Evolutionary conservation across 2,113 vertebrate species (phyloP), one percentile per base, ranked within the genome.

Genomic region (Xenus cinereus): DNA sequence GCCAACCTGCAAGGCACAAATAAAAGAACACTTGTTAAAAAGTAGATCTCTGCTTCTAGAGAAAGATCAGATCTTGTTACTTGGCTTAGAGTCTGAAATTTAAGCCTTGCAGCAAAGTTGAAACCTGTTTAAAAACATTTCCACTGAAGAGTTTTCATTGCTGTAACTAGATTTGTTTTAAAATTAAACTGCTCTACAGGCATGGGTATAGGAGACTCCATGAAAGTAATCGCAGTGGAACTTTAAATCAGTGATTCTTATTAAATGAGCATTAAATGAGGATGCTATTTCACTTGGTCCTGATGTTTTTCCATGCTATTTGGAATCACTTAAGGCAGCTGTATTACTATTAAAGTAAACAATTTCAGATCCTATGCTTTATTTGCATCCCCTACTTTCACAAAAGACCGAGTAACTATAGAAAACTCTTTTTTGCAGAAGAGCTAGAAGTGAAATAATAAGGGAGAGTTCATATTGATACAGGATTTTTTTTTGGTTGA

Each of bases 21-120:
- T 69, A 81, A 82, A 93, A 84, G 66, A 89, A 78, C 77, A 89
- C 74, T 91, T 95, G 66, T 93, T 96, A 89, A 93, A 89, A 95
- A 96, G 87, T 82, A 78, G 60, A 79, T 79, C 43, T 82, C 33
- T 84, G 27, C 64, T 93, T 88, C 73, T 62, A 62, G 35, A 91
- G 46, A 86, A 90, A 67, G 33, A 93, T 64, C 74, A 84, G 53
- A 93, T 89, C 39, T 89, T 89, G 39, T 95, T 92, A 76, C 12
- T 54, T 81, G 81, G 33, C 14, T 67, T 51, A 46, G 43, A 78
- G 33, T 69, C 27, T 95, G 74, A 92, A 89, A 89, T 75, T 24
- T 81, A 94, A 87, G 66, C 87, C 89, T 89, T 84, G 60, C 30
- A 87, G 87, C 73, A 91, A 92, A 63, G 43, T 28, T 82, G 22